Evolutionary conservation across 1,140 invertebrate genomes (phyloP), one percentile per base, ranked within the genome.

Genomic region (Apis cerana): DNA sequence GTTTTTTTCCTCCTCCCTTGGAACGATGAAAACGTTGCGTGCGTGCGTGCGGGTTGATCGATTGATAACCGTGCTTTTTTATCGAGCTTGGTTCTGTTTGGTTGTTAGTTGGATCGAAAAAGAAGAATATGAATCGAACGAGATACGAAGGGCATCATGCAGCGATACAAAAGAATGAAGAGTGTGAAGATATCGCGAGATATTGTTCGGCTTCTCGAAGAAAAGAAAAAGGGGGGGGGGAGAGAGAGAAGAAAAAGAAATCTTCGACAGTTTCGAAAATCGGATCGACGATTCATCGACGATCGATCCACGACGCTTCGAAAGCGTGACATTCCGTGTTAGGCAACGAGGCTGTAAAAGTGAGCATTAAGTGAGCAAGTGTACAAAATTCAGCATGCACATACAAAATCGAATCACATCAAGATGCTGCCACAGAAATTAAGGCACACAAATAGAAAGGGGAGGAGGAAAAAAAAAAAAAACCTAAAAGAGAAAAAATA

Each of bases 401-500:
- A 90, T 61, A 91, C 89, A 90, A 91, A 86, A 90, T 88, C 85
- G 69, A 92, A 92, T 27, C 27, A 27, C 91, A 91, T 86, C 71
- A 75, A 88, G 9, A 90, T 87, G 89, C 90, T 82, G 80, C 75
- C 58, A 72, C 64, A 67, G 54, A 68, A 59, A 54, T 56, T 43
- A 61, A 54, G 62, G 8, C 19, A 85, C 13, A 59, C 17, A n/a
- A 64, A 54, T 50, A 27, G 13, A 50, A 17, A 23, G 75, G 52
- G 13, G 33, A 8, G 58, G 54, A 59, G 27, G 10, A 9, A 2
- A 85, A 17, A 52, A 72, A 15, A 80, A 52, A 67, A 19, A 80
- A 74, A 48, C 52, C 33, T 43, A 17, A 74, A 4, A 48, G 17
- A 56, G n/a, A 17, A 7, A 72, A n/a, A 70, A 54, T 15, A 76